Conservation (phyloP, 2,797 vertebrate genomes). For the Syngnathus acus region DNA sequence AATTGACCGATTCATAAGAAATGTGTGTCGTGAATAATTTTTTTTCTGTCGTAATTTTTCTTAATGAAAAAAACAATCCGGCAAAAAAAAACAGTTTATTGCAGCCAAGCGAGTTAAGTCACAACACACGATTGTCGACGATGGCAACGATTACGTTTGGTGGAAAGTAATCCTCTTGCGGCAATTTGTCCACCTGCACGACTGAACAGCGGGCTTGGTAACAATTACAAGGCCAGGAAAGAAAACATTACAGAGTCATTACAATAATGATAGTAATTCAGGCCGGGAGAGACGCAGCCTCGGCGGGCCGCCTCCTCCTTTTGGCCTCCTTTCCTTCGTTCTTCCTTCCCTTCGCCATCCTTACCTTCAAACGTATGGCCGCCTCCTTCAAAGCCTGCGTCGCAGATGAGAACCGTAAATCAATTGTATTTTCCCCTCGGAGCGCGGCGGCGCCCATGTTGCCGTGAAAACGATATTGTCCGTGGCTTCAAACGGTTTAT, state of each 20-base stretch:
- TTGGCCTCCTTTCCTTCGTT: neutral
- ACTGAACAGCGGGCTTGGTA: conserved; percentile 65
- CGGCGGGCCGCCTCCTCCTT: conserved; percentile 39
- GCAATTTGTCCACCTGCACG: conserved; percentile 70
- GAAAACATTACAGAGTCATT: conserved; percentile 73
- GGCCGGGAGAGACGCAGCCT: conserved; percentile 52
- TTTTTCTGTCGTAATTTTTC: too few relatives aligned
- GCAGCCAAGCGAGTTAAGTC: too few relatives aligned
- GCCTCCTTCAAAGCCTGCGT: neutral
- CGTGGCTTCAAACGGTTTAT: neutral
- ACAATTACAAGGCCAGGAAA: conserved; percentile 72
- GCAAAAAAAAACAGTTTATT: too few relatives aligned
- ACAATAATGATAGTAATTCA: conserved; percentile 75
- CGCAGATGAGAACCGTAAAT: conserved; percentile 20
- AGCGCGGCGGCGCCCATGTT: conserved; percentile 3
- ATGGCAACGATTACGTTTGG: conserved; percentile 47
- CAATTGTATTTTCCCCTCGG: neutral
- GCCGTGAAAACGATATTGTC: neutral
- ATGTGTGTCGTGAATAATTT: too few relatives aligned
- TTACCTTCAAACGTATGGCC: conserved; percentile 8
- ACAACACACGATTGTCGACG: neutral
- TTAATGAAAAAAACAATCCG: too few relatives aligned
- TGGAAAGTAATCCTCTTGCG: conserved; percentile 39
- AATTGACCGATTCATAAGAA: too few relatives aligned
- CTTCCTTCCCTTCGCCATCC: conserved; percentile 16